Conservation (phyloP, 2,888 invertebrate species). For the Villa cingulata region DNA sequence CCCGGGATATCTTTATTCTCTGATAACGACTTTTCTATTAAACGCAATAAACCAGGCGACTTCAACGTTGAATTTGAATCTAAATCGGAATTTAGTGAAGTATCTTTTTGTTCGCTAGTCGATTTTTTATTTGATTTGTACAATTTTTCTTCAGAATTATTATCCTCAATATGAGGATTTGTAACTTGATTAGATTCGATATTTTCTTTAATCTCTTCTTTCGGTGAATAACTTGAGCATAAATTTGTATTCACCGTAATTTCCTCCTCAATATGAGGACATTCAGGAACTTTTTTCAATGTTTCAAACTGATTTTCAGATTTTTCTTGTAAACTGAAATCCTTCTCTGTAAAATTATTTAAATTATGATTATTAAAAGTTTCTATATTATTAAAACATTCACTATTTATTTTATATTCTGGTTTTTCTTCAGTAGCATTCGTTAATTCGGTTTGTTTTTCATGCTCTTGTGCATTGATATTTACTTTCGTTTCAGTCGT, state of each 20-base stretch:
- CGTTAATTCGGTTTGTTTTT: neutral
- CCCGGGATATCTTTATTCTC: neutral
- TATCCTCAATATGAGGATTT: neutral
- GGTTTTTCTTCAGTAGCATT: neutral
- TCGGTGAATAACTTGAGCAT: no score
- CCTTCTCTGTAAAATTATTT: neutral
- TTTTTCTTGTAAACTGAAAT: neutral
- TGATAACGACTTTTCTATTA: neutral
- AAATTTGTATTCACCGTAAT: neutral
- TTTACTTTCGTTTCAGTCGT: conserved; percentile 21
- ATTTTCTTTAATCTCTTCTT: no score
- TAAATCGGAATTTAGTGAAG: neutral
- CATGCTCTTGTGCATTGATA: conserved; percentile 1
- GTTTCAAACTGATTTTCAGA: neutral
- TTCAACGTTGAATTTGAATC: neutral
- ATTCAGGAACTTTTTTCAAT: neutral
- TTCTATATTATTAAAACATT: no score
- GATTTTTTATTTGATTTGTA: neutral
- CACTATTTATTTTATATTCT: neutral
- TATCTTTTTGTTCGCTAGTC: neutral
- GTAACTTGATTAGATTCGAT: neutral
- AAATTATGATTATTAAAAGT: no score
- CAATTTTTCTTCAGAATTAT: neutral
- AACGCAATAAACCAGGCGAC: neutral
- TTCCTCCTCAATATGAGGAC: neutral